Base-by-base conservation (phyloP, 2,888 invertebrate species). In the Dryocosmus kuriphilus region DNA sequence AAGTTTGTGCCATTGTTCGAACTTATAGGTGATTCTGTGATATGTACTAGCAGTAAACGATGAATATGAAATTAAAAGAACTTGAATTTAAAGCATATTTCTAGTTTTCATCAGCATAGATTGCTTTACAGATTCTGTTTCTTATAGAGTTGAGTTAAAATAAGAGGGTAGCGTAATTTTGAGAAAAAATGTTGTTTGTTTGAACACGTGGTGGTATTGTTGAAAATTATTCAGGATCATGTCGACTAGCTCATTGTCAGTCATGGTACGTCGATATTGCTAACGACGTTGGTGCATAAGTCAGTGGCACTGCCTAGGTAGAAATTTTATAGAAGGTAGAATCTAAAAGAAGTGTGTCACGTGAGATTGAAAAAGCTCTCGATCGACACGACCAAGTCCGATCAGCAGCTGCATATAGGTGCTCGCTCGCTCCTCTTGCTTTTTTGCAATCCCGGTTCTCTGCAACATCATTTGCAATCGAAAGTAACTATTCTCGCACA, bases 331-430 rank as follows among this genome's bases (percentile, higher is more conserved):
- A 24, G 22, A 57, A 14, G 67, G 41, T 63, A 35, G 35, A 27
- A 71, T 46, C 46, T 46, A 46, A 71, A 19, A 71, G 46, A 71
- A 71, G 67, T 71, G 46, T 71, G 67, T 71, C 67, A 71, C 46
- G 46, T n/a, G 46, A 71, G 67, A 71, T 51, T 71, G 67, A 71
- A 71, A 71, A 71, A 46, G 46, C 67, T 71, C 67, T 27, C 46
- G 67, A 46, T 46, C 46, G 30, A 41, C 41, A 27, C 27, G 46
- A 71, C 67, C 46, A 35, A 63, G 63, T 71, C 67, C 67, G 41
- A 71, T 71, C 67, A 51, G 30, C 46, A 67, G 41, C 46, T 63
- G 46, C 41, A 65, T 65, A 14, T 67, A 38, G 67, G 38, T 46
- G 67, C 41, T 67, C 67, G 67, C 41, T 67, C 67, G 41, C 19